Evolutionary conservation across 2,797 vertebrate genomes (phyloP).

Genomic region (Danio albolineatus): DNA sequence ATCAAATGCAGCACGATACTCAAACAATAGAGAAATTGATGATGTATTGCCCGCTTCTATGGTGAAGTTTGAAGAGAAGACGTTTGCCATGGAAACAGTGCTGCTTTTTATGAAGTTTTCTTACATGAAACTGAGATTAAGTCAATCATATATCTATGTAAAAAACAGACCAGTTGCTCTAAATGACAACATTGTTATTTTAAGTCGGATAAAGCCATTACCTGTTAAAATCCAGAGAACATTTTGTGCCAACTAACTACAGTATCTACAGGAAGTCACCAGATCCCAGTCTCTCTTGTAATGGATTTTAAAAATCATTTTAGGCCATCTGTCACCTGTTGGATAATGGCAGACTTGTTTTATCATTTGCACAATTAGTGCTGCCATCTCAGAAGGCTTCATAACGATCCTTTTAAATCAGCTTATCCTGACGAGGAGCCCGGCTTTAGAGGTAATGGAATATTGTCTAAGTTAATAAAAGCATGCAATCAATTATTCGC

Average conservation of each 20-base stretch:
- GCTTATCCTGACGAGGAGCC: slow-evolving; percentile 29
- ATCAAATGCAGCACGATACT: slow-evolving; percentile 31
- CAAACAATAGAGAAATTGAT: slow-evolving; percentile 36
- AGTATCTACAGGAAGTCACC: neutral
- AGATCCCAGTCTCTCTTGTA: neutral
- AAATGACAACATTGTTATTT: no score
- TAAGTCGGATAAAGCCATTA: neutral
- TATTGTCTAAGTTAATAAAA: slow-evolving; percentile 63
- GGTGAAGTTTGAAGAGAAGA: slow-evolving; percentile 30
- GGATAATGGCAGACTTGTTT: slow-evolving; percentile 31
- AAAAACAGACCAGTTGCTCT: no score
- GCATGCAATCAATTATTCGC: slow-evolving; percentile 57
- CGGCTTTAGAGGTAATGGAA: slow-evolving; percentile 57
- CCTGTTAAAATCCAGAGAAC: neutral
- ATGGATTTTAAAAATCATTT: slow-evolving; percentile 3
- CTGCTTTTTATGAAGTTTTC: slow-evolving; percentile 9
- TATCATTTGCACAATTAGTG: slow-evolving; percentile 42
- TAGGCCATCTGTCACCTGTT: slow-evolving; percentile 13
- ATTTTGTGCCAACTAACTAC: neutral
- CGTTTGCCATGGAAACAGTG: slow-evolving; percentile 33
- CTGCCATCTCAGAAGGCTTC: slow-evolving; percentile 46
- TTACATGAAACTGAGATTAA: slow-evolving; percentile 28
- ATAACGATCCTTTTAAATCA: slow-evolving; percentile 56
- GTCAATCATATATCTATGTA: neutral
- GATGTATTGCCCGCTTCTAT: neutral